Conservation (phyloP, 2,113 vertebrate genomes). For the Podarcis raffonei region DNA sequence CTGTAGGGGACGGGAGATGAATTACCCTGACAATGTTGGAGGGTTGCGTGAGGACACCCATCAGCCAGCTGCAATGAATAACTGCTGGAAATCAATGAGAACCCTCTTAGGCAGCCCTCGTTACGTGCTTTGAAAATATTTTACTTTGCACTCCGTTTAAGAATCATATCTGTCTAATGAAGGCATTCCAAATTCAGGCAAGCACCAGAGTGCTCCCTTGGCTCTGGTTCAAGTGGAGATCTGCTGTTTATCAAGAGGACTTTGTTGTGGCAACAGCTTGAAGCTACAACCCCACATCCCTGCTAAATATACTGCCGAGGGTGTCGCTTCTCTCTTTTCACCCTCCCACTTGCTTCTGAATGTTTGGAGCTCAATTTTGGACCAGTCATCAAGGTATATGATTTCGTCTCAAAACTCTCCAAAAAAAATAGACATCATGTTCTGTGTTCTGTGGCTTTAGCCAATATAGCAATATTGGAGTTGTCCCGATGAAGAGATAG, state of each 20-base stretch:
- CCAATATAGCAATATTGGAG: background rate
- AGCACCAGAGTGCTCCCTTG: background rate
- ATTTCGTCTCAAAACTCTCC: slow-evolving; percentile 17
- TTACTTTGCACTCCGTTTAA: background rate
- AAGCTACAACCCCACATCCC: background rate
- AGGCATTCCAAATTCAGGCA: slow-evolving; percentile 20
- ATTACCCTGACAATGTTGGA: background rate
- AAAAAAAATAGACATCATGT: accelerated
- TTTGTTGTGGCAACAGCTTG: slow-evolving; percentile 3
- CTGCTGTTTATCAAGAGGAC: slow-evolving; percentile 18
- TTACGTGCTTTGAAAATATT: background rate
- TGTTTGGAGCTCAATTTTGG: slow-evolving; percentile 16
- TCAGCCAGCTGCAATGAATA: background rate
- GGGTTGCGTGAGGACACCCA: slow-evolving; percentile 7
- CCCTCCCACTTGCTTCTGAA: background rate
- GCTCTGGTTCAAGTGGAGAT: background rate
- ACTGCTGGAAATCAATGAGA: background rate
- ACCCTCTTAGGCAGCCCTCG: background rate
- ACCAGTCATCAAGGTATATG: background rate
- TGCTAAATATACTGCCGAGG: background rate
- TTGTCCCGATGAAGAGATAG: background rate
- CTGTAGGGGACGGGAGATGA: background rate
- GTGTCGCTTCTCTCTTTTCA: background rate
- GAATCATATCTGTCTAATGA: background rate
- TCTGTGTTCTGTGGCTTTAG: background rate